These are phyloP conservation scores for Atopsyche davidsoni DNA, from an alignment of 1,140 invertebrate genomes.

Conservation along the genomic window DNA sequence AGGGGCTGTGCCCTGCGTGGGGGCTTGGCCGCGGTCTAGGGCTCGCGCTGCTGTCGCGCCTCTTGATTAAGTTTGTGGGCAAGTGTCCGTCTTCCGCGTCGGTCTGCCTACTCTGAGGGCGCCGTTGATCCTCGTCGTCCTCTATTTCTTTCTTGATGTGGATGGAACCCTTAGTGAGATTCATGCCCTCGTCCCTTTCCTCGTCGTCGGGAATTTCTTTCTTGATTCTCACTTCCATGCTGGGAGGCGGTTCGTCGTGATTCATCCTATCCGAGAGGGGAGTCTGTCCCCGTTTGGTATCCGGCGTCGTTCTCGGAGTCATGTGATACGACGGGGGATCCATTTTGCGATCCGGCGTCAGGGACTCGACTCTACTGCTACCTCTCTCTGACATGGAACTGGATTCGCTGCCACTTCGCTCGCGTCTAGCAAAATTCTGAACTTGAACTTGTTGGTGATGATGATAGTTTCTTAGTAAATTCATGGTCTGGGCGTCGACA, in stretches of 20 bases:
- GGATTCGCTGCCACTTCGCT: slow-evolving; percentile 78
- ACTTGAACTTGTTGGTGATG: slow-evolving; percentile 54
- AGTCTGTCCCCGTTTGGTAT: slow-evolving; percentile 52
- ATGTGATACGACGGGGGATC: slow-evolving; percentile 55
- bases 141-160: slow-evolving; percentile 53
- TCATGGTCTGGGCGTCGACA: slow-evolving; percentile 81
- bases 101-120: slow-evolving; percentile 46
- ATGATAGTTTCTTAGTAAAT: slow-evolving; percentile 69
- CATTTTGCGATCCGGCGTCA: slow-evolving; percentile 69
- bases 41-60: slow-evolving; percentile 36
- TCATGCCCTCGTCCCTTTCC: slow-evolving; percentile 45
- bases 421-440: slow-evolving; percentile 55
- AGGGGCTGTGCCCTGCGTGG: slow-evolving; percentile 53
- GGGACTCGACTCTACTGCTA: slow-evolving; percentile 65
- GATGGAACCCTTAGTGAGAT: slow-evolving; percentile 42
- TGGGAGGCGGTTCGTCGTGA: slow-evolving; percentile 22
- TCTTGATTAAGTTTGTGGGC: slow-evolving; percentile 26
- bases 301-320: slow-evolving; percentile 68
- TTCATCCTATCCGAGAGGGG: slow-evolving; percentile 40
- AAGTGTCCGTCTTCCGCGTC: slow-evolving; percentile 38
- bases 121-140: slow-evolving; percentile 48
- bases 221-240: slow-evolving; percentile 40
- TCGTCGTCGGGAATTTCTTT: slow-evolving; percentile 46
- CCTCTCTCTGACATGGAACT: slow-evolving; percentile 77
- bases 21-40: slow-evolving; percentile 54